A percentile compares a stretch with the other conserved stretches of the same genome.
Evolutionary conservation across 2,113 vertebrate species (phyloP).

Genomic region (Grus americana): DNA sequence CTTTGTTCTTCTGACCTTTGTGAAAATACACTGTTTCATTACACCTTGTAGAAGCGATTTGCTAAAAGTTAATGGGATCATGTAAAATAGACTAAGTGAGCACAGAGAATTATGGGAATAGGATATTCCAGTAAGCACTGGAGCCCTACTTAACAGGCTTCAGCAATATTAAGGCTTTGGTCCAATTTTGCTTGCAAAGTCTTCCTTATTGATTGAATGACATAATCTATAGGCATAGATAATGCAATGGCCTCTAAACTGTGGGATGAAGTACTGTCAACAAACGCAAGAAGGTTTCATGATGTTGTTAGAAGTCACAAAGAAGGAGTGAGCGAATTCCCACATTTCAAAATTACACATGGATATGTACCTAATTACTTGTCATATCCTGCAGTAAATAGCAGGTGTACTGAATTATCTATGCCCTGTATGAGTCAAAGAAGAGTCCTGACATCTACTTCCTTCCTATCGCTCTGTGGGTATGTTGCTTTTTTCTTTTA

Average conservation of each 20-base stretch:
- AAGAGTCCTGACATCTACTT: slow-evolving; percentile 39
- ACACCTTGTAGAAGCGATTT: not conserved
- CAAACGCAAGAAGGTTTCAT: not conserved
- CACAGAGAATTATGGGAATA: not conserved
- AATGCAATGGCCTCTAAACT: not conserved
- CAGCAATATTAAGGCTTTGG: not conserved
- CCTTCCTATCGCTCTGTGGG: not conserved
- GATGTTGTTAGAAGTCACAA: not conserved
- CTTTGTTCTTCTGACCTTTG: not conserved
- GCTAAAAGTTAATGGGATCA: not conserved
- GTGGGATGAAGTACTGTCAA: not conserved
- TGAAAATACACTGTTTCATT: not conserved
- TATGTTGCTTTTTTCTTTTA: slow-evolving; percentile 4
- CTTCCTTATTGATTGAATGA: not conserved
- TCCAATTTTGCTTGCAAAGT: not conserved
- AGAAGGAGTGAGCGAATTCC: not conserved
- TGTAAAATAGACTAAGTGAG: not conserved
- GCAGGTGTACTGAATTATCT: slow-evolving; percentile 38
- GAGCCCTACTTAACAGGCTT: not conserved
- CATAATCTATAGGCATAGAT: not conserved
- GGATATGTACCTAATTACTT: slow-evolving; percentile 15
- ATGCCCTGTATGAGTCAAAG: not conserved
- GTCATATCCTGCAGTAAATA: slow-evolving; percentile 9
- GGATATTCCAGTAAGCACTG: not conserved
- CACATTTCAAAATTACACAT: slow-evolving; percentile 30